A percentile compares a stretch with the other conserved stretches of the same genome.
These are phyloP conservation scores for Drosophila takahashii DNA, from an alignment of 1,140 invertebrate species.

Conservation along the genomic window DNA sequence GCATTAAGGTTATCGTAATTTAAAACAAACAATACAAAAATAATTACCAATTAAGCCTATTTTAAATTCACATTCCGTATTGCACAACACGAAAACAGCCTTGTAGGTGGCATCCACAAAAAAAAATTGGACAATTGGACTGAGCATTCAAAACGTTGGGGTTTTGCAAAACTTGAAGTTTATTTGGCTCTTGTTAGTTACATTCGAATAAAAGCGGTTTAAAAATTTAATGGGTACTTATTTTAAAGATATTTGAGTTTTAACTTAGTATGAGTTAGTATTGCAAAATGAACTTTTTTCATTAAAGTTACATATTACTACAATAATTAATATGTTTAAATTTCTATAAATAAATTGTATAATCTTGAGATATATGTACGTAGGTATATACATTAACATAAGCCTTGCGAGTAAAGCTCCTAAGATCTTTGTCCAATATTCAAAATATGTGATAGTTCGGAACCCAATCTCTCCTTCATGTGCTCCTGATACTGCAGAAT, in stretches of 20 bases:
- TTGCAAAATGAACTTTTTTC: too few species aligned
- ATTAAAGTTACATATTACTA: too few species aligned
- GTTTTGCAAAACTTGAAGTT: background rate
- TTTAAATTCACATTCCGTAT: constrained; percentile 29
- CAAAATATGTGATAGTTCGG: background rate
- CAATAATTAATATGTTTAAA: too few species aligned
- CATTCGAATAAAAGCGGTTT: background rate
- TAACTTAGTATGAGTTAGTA: too few species aligned
- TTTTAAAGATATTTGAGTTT: background rate
- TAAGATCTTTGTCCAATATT: too few species aligned
- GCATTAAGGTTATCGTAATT: constrained; percentile 14
- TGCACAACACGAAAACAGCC: constrained; percentile 1
- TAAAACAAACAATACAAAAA: constrained; percentile 23
- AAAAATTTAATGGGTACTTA: background rate
- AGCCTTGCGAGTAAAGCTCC: too few species aligned
- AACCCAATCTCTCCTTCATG: background rate
- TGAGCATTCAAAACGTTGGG: constrained; percentile 10
- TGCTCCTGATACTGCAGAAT: background rate
- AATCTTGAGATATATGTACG: too few species aligned
- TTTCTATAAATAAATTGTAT: too few species aligned
- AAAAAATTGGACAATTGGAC: background rate
- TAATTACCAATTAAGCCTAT: constrained; percentile 34
- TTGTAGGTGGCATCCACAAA: background rate
- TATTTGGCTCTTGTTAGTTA: background rate
- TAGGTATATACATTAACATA: too few species aligned